A percentile compares a stretch with the other conserved stretches of the same genome.
Evolutionary conservation across 1,140 invertebrate genomes (phyloP).

Genomic region (Micrasema minimum): DNA sequence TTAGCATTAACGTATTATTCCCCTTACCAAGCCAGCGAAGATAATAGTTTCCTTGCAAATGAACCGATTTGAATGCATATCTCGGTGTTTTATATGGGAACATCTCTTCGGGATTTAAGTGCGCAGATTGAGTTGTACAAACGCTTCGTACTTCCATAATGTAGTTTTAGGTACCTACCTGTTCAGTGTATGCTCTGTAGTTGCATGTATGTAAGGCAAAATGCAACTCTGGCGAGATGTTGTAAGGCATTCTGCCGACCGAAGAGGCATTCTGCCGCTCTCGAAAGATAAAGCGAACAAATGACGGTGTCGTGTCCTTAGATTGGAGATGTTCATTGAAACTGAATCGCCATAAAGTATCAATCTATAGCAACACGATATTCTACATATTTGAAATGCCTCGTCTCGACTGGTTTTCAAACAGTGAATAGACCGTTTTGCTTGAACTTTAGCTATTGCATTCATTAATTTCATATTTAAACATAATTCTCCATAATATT

Average conservation of each 20-base stretch:
- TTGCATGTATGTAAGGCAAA: conserved; percentile 26
- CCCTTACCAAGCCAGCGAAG: conserved; percentile 15
- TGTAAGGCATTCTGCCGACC: conserved; percentile 36
- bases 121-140: conserved; percentile 47
- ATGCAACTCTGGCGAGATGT: conserved; percentile 16
- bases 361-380: conserved; percentile 29
- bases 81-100: conserved; percentile 48
- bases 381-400: conserved; percentile 2
- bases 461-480: too few species aligned
- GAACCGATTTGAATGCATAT: conserved; percentile 53
- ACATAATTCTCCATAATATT: too few species aligned
- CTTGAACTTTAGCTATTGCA: neutral
- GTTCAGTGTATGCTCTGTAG: neutral
- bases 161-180: neutral
- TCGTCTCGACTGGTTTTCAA: neutral
- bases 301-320: conserved; percentile 42
- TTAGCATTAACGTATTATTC: neutral
- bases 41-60: conserved; percentile 42
- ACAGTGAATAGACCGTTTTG: neutral
- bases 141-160: neutral
- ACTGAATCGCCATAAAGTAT: conserved; percentile 29
- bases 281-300: conserved; percentile 40
- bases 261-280: conserved; percentile 31
- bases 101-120: conserved; percentile 38
- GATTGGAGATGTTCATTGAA: conserved; percentile 42